phyloP scores from a whole-genome alignment of 1,140 invertebrate genomes.

The Cyclargus thomasi region DNA sequence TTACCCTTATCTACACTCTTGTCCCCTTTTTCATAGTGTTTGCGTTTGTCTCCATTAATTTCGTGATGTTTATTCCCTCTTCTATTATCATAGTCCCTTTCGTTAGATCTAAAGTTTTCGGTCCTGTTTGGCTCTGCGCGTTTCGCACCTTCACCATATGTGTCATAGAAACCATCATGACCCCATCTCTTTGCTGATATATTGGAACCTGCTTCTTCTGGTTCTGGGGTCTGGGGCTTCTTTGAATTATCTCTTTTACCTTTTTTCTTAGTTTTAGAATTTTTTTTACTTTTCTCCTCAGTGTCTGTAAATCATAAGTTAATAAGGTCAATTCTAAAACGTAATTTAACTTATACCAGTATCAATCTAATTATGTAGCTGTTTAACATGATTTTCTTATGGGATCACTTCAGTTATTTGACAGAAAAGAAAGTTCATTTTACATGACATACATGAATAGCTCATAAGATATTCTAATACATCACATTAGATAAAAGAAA shows the following conservation, averaged over 20 bases:
- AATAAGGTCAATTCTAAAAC: background rate
- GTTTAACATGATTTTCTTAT: no score
- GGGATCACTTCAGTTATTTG: no score
- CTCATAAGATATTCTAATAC: no score
- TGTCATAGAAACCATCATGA: slow-evolving; percentile 66
- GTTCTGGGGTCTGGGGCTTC: slow-evolving; percentile 34
- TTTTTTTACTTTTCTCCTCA: slow-evolving; percentile 44
- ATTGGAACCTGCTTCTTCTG: slow-evolving; percentile 31
- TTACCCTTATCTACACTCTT: slow-evolving; percentile 24
- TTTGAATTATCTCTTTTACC: slow-evolving; percentile 42
- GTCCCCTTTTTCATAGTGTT: slow-evolving; percentile 20
- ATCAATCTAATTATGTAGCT: no score
- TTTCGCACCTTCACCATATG: slow-evolving; percentile 51
- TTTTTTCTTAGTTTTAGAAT: slow-evolving; percentile 50
- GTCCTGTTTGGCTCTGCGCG: slow-evolving; percentile 34
- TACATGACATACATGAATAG: no score
- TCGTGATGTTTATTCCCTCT: background rate
- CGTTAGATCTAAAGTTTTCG: slow-evolving; percentile 9
- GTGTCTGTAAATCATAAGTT: slow-evolving; percentile 39
- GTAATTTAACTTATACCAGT: no score
- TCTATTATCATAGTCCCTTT: background rate
- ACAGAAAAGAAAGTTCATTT: no score
- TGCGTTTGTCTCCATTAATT: background rate
- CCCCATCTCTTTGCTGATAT: slow-evolving; percentile 47
- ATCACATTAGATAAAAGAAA: no score